Percentiles rank a stretch among this genome's conserved stretches.
Conservation (phyloP, 2,888 invertebrate genomes). For the Xestobium rufovillosum region DNA sequence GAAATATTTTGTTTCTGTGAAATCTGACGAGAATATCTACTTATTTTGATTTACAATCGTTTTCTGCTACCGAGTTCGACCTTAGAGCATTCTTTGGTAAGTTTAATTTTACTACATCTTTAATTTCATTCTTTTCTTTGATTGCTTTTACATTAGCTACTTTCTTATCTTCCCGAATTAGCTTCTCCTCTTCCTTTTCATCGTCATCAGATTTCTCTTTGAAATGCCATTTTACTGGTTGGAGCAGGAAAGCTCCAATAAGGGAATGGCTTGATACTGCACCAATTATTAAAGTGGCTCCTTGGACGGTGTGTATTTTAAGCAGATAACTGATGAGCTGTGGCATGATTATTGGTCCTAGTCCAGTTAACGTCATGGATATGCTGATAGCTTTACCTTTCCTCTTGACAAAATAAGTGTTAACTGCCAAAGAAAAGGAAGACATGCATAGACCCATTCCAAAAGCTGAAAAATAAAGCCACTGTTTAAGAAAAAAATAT, state of each 20-base stretch:
- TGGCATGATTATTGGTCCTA: conserved; percentile 62
- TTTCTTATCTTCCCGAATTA: too few species aligned
- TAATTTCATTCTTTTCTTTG: too few species aligned
- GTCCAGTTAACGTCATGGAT: conserved; percentile 56
- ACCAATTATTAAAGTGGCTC: conserved; percentile 55
- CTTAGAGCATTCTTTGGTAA: too few species aligned
- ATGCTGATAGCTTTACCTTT: conserved; percentile 55
- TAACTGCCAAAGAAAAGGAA: conserved; percentile 56
- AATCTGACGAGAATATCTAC: too few species aligned
- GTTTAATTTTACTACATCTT: too few species aligned
- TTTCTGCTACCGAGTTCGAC: too few species aligned
- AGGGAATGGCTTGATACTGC: conserved; percentile 56
- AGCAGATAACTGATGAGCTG: conserved; percentile 52
- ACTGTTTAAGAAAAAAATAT: too few species aligned
- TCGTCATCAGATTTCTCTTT: conserved; percentile 28
- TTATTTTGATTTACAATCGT: too few species aligned
- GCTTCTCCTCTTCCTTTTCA: too few species aligned
- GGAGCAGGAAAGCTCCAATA: conserved; percentile 52
- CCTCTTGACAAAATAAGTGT: conserved; percentile 57
- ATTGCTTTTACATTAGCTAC: too few species aligned
- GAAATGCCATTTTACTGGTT: conserved; percentile 62
- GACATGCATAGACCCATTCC: conserved; percentile 54
- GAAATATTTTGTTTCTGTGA: too few species aligned
- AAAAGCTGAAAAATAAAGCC: conserved; percentile 55
- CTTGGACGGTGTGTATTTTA: conserved; percentile 50